Base-by-base conservation (phyloP, 53 echinoderm and acorn worm species). In the Paelopatides confundens region DNA sequence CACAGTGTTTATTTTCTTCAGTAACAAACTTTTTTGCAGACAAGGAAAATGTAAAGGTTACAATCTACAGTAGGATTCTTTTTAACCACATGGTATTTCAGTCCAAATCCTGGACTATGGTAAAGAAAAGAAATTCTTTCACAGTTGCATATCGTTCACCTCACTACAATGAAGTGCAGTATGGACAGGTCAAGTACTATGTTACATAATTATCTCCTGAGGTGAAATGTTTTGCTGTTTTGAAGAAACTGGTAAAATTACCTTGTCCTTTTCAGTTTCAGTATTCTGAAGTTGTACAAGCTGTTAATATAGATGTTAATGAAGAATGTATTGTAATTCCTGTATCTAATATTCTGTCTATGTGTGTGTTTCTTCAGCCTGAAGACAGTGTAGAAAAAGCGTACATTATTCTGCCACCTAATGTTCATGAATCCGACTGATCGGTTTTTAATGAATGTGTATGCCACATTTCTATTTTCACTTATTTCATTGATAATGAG, bases 21-120 rank as follows among this genome's bases (percentile, higher is more conserved):
- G 10, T 63, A 15, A 63, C 64, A 63, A 63, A 9, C 6, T 63
- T 63, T 63, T 63, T 11, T 29, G 8, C 64, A 11, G 64, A 63
- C 7, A 63, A 63, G 63, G 24, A 63, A 63, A 63, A 63, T 63
- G 10, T 63, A 63, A 11, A 4, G 10, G 3, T 63, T 63, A 5
- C 63, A 4, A 63, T 63, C 12, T 63, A 63, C 10, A 29, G 4
- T 5, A 23, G 63, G 63, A 4, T 63, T 4, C 12, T 63, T 4
- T 11, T 4, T 63, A 63, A 63, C 14, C 64, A 15, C 64, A 9
- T 63, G 10, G 14, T 63, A 63, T 63, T 63, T 15, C 64, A 63
- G 14, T 63, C 64, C 64, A 63, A 63, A 63, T 63, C 64, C 64
- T 63, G 64, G 64, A 63, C 64, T 15, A 63, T 63, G 64, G 64